phyloP scores from a whole-genome alignment of 2,888 invertebrate genomes.

The Helleia helle region DNA sequence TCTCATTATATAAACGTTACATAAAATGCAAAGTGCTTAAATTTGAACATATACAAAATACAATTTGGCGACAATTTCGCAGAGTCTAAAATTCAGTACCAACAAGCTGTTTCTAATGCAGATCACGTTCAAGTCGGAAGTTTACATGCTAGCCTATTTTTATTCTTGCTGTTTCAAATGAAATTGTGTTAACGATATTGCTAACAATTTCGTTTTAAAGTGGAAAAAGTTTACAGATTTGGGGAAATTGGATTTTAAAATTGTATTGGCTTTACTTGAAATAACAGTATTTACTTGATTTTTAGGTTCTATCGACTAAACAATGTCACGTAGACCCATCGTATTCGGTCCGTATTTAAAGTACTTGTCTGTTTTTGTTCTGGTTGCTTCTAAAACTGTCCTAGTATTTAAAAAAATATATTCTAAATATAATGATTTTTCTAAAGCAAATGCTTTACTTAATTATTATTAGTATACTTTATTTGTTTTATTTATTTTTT shows the following conservation, averaged over 20 bases:
- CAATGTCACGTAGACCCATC: too few relatives aligned
- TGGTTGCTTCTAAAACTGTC: too few relatives aligned
- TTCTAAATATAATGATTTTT: too few relatives aligned
- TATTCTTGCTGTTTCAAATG: slow-evolving; percentile 21
- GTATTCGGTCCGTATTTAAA: too few relatives aligned
- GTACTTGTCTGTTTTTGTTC: too few relatives aligned
- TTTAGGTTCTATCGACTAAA: too few relatives aligned
- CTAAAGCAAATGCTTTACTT: too few relatives aligned
- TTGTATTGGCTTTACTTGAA: background rate
- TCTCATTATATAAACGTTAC: background rate
- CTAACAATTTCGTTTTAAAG: slow-evolving; percentile 16
- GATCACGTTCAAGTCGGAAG: slow-evolving; percentile 24
- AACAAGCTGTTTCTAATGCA: slow-evolving; percentile 25
- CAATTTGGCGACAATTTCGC: slow-evolving; percentile 34
- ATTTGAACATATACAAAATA: slow-evolving; percentile 19
- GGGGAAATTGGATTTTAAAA: slow-evolving; percentile 7
- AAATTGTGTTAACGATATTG: slow-evolving; percentile 23
- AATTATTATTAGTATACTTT: too few relatives aligned
- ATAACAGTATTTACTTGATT: too few relatives aligned
- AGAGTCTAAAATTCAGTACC: slow-evolving; percentile 35
- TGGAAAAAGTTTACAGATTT: slow-evolving; percentile 13
- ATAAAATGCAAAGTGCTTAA: slow-evolving; percentile 15
- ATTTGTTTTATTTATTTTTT: too few relatives aligned
- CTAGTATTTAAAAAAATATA: too few relatives aligned
- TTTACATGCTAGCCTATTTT: slow-evolving; percentile 24